Conservation (phyloP, 2,113 vertebrate species). For the Syngnathus typhle region DNA sequence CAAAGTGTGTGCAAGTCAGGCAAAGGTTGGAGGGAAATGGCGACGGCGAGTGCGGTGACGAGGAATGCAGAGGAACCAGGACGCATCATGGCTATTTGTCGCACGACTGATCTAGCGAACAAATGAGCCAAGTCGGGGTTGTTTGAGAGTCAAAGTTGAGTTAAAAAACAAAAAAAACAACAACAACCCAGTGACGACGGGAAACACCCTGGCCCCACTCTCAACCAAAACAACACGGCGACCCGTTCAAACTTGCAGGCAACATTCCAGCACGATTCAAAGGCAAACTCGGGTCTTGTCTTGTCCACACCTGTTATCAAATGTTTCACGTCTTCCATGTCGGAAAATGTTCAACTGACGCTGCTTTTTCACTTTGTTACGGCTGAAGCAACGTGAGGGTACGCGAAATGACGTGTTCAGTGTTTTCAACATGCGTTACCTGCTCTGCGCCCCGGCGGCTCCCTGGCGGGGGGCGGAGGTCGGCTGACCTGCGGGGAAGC, state of each 20-base stretch:
- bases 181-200: neutral
- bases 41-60: neutral
- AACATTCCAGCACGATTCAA: neutral
- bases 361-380: neutral
- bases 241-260: neutral
- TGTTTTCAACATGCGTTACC: conserved; percentile 41
- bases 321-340: neutral
- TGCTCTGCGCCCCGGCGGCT: conserved; percentile 70
- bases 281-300: neutral
- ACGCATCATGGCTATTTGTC: conserved; percentile 27
- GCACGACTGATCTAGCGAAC: neutral
- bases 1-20: too few species aligned
- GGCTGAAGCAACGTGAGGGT: too few species aligned
- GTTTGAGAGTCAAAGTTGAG: neutral
- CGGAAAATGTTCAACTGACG: neutral
- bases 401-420: too few species aligned
- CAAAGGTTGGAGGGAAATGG: neutral
- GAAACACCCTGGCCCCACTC: neutral
- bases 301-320: neutral
- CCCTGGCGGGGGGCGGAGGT: conserved; percentile 72
- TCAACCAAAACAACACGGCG: neutral
- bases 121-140: neutral
- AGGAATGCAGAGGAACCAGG: conserved; percentile 59
- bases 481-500: conserved; percentile 47
- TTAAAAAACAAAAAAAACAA: neutral